phyloP scores from a whole-genome alignment of 2,888 invertebrate species.

The Phalera bucephala region DNA sequence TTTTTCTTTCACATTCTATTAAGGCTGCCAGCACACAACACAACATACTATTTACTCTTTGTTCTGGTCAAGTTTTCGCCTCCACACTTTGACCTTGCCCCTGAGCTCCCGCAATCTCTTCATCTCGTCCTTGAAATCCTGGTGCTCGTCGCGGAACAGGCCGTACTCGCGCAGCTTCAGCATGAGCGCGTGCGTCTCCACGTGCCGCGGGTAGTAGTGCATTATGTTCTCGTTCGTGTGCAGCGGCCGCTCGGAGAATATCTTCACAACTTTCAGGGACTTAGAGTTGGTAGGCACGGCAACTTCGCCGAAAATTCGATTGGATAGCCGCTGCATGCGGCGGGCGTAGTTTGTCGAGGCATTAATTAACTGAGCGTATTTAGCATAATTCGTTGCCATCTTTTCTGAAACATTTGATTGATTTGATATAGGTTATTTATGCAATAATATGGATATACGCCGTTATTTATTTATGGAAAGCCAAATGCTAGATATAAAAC shows the following conservation, averaged over 20 bases:
- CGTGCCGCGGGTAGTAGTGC: conserved; percentile 94
- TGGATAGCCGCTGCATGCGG: conserved; percentile 93
- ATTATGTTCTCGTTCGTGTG: conserved; percentile 88
- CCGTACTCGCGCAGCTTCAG: conserved; percentile 88
- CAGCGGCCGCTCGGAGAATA: conserved; percentile 89
- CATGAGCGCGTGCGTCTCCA: conserved; percentile 90
- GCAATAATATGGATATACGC: too few species aligned
- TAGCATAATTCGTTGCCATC: conserved; percentile 85
- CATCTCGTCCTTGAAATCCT: conserved; percentile 95
- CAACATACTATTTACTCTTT: conserved; percentile 53
- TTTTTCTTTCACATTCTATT: too few species aligned
- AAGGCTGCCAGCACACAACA: too few species aligned
- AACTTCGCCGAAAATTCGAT: conserved; percentile 95
- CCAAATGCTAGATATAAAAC: too few species aligned
- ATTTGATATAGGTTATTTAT: background rate
- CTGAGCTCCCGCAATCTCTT: conserved; percentile 87
- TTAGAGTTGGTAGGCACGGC: conserved; percentile 88
- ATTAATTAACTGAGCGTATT: conserved; percentile 87
- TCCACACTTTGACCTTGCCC: conserved; percentile 87
- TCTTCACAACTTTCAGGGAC: conserved; percentile 91
- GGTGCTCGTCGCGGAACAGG: conserved; percentile 93
- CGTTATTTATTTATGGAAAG: too few species aligned
- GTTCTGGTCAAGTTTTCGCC: conserved; percentile 68
- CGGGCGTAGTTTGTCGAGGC: conserved; percentile 90
- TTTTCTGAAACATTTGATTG: conserved; percentile 10